A percentile compares a stretch with the other conserved stretches of the same genome.
These are phyloP conservation scores for Reticulitermes lucifugus DNA, from an alignment of 2,888 invertebrate genomes.

Conservation along the genomic window DNA sequence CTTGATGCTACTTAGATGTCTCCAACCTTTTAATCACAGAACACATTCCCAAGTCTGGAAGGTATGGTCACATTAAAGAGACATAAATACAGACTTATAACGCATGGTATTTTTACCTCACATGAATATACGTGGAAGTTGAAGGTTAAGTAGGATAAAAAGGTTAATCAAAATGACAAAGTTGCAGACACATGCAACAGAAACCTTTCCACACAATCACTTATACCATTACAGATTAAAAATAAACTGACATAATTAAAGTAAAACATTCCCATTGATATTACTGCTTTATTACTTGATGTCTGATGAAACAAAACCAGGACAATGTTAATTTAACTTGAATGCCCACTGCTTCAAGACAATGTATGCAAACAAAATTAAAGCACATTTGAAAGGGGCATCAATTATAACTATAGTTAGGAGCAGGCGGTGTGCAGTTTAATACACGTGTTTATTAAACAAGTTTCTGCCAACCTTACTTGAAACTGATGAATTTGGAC, in stretches of 20 bases:
- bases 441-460: slow-evolving; percentile 44
- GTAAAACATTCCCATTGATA: slow-evolving; percentile 49
- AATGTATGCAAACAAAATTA: slow-evolving; percentile 50
- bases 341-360: slow-evolving; percentile 45
- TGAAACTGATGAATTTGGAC: slow-evolving; percentile 42
- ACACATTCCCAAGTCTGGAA: too few species aligned
- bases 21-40: too few species aligned
- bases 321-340: slow-evolving; percentile 50
- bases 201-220: slow-evolving; percentile 36
- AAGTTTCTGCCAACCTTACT: slow-evolving; percentile 42
- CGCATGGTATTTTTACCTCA: too few species aligned
- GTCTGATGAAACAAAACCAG: slow-evolving; percentile 49
- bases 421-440: slow-evolving; percentile 42
- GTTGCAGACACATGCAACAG: slow-evolving; percentile 28
- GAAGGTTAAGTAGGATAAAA: neutral
- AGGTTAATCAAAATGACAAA: slow-evolving; percentile 34
- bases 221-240: slow-evolving; percentile 46
- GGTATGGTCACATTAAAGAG: too few species aligned
- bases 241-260: slow-evolving; percentile 40
- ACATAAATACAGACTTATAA: too few species aligned
- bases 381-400: slow-evolving; percentile 49
- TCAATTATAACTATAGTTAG: slow-evolving; percentile 46
- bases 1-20: too few species aligned
- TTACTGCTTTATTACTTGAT: slow-evolving; percentile 52
- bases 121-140: too few species aligned